Evolutionary conservation across 2,888 invertebrate genomes (phyloP).

Genomic region (Lasioglossum figueresi): DNA sequence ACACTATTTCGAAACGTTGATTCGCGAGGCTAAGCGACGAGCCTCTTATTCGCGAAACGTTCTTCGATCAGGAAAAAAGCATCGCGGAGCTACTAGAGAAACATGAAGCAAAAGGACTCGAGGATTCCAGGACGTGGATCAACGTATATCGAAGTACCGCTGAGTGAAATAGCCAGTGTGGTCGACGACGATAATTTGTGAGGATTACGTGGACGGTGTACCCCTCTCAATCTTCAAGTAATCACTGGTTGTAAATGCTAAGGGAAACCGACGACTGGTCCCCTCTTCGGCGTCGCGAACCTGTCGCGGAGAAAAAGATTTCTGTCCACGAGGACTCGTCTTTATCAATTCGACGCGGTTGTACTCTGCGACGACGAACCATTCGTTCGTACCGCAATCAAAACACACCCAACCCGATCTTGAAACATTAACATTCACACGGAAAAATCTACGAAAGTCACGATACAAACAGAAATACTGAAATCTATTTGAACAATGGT

Average conservation of each 20-base stretch:
- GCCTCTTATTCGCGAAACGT: not conserved
- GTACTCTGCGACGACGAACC: conserved; percentile 36
- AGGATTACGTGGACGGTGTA: conserved; percentile 35
- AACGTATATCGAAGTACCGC: not conserved
- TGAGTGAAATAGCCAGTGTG: conserved; percentile 18
- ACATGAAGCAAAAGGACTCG: not conserved
- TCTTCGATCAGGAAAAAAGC: not conserved
- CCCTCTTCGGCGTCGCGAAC: conserved; percentile 29
- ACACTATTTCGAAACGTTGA: not conserved
- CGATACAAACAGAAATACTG: not conserved
- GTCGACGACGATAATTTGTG: conserved; percentile 23
- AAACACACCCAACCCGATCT: conserved; percentile 16
- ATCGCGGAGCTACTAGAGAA: not conserved
- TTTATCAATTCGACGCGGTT: conserved; percentile 60
- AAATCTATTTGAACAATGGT: not conserved
- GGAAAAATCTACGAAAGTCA: not conserved
- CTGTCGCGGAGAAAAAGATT: conserved; percentile 39
- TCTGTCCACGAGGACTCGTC: conserved; percentile 22
- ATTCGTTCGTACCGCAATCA: conserved; percentile 37
- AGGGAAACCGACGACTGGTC: conserved; percentile 23
- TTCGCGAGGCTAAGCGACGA: not conserved
- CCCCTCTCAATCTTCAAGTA: conserved; percentile 35
- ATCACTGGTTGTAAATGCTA: conserved; percentile 47
- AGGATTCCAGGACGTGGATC: not conserved
- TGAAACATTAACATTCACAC: not conserved